phyloP scores from a whole-genome alignment of 1,140 invertebrate genomes.

The Euschistus heros region DNA sequence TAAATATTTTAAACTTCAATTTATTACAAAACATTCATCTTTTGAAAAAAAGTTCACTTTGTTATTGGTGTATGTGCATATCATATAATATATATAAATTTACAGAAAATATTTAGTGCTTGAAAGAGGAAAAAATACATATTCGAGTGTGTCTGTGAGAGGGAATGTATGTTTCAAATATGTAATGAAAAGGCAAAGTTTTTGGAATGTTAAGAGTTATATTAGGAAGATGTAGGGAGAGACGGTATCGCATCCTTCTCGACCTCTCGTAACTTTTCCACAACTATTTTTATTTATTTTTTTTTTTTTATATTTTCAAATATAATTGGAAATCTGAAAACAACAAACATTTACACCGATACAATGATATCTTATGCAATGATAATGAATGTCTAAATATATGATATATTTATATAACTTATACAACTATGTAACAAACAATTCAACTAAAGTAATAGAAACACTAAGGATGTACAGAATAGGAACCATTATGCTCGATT shows the following conservation, averaged over 20 bases:
- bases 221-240: background rate
- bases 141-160: background rate
- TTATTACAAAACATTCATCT: conserved; percentile 11
- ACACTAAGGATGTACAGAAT: too few species aligned
- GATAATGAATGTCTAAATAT: conserved; percentile 1
- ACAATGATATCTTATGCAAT: background rate
- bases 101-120: conserved; percentile 13
- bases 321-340: background rate
- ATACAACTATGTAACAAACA: background rate
- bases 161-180: background rate
- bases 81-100: conserved; percentile 14
- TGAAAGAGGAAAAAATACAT: background rate
- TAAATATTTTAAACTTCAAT: conserved; percentile 13
- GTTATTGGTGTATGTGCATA: conserved; percentile 15
- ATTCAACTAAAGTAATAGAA: too few species aligned
- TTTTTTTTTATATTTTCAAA: background rate
- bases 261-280: conserved; percentile 3
- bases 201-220: background rate
- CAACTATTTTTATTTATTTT: background rate
- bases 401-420: conserved; percentile 6
- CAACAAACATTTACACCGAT: conserved; percentile 1
- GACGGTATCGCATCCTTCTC: conserved; percentile 2
- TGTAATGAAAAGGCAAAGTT: too few species aligned
- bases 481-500: conserved; percentile 13
- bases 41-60: background rate